A percentile compares a stretch with the other conserved stretches of the same genome.
Evolutionary conservation across 2,888 invertebrate species (phyloP).

Genomic region (Cerceris ruficornis): DNA sequence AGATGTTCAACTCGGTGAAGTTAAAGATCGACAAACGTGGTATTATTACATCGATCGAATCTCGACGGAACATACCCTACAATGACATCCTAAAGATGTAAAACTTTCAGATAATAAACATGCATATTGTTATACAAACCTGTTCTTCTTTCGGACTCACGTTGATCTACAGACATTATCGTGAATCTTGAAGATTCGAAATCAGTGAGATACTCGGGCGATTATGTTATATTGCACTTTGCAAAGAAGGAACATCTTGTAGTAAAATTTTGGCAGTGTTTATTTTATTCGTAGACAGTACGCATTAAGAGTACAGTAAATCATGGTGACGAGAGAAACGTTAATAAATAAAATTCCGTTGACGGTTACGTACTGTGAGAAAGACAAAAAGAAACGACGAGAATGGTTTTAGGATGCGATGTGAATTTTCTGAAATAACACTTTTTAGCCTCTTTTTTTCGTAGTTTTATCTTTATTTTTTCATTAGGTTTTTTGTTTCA

Average conservation of each 20-base stretch:
- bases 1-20: not conserved
- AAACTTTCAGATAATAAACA: conserved; percentile 80
- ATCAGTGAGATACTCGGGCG: not conserved
- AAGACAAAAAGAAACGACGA: conserved; percentile 33
- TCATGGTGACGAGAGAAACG: conserved; percentile 59
- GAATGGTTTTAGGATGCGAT: conserved; percentile 52
- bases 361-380: conserved; percentile 64
- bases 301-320: conserved; percentile 68
- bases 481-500: conserved; percentile 66
- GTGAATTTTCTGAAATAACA: conserved; percentile 43
- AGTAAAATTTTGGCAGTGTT: conserved; percentile 69
- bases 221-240: not conserved
- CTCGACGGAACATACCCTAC: conserved; percentile 45
- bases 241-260: conserved; percentile 46
- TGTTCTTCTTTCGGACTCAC: conserved; percentile 21
- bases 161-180: not conserved
- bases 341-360: conserved; percentile 74
- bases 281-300: conserved; percentile 72
- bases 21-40: conserved; percentile 9
- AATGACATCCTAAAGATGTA: conserved; percentile 75
- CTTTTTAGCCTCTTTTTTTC: conserved; percentile 57
- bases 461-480: conserved; percentile 61
- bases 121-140: conserved; percentile 78
- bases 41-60: conserved; percentile 50
- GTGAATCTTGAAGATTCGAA: too few relatives aligned